Base-by-base conservation (phyloP, 1,140 invertebrate genomes). In the Dufourea novaeangliae region DNA sequence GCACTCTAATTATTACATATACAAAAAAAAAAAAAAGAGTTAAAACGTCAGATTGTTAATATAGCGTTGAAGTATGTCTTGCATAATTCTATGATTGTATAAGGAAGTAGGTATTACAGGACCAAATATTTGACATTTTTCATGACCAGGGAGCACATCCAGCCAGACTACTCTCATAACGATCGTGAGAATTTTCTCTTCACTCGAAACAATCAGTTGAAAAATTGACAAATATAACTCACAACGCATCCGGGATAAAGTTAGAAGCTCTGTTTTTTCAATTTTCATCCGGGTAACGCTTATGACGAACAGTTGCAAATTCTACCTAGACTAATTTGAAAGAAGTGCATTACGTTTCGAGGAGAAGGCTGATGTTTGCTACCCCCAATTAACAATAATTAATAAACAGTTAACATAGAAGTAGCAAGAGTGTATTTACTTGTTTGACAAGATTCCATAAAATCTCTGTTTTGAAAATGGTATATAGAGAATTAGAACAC, bases 81-180 rank as follows among this genome's bases (percentile, higher is more conserved):
- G 63, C 63, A 75, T 75, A 22, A 59, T 39, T 77, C 32, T 22
- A 50, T 52, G 39, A 61, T 71, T 29, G 41, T 32, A 54, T 25
- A 56, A 54, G 27, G 22, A 44, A 41, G 27, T 71, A 71, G 74
- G 17, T 22, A 52, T 46, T 50, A 59, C 76, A 62, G 76, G 76
- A 78, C 76, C 76, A 78, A 78, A 63, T 78, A 66, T 7, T 70
- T 50, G 20, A 41, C 25, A 32, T 25, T 54, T 41, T 71, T n/a
- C n/a, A 52, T 25, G 25, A 54, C 29, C 62, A 54, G 75, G 68
- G 20, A 71, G 75, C 66, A 37, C 10, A 39, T 52, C n/a, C 27
- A 54, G 74, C 67, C 66, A 3, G 27, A 29, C 27, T 4, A 37
- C 14, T 37, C n/a, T n/a, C n/a, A n/a, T n/a, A n/a, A 22, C 29